These are phyloP conservation scores for Alligator mississippiensis DNA, from an alignment of 2,113 vertebrate genomes.

Conservation along the genomic window DNA sequence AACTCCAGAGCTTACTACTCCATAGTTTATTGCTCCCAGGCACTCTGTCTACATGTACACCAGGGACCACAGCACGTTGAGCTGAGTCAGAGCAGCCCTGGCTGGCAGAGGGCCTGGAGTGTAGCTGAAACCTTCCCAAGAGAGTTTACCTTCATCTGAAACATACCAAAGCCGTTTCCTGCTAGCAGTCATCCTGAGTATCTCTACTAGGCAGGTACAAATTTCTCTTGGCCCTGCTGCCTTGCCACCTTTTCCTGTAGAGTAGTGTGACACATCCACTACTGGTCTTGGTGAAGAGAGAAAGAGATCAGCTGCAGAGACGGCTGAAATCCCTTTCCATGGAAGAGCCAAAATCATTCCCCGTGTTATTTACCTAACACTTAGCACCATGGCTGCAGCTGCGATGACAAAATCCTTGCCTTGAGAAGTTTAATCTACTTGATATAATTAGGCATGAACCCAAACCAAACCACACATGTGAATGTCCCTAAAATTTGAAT, in stretches of 20 bases:
- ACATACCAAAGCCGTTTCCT: accelerated
- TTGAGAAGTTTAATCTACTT: neutral
- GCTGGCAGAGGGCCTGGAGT: no score
- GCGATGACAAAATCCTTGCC: accelerated
- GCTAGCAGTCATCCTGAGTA: accelerated
- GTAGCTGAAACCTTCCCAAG: neutral
- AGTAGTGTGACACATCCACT: neutral
- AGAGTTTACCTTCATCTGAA: accelerated
- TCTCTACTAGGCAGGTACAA: neutral
- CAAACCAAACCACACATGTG: neutral
- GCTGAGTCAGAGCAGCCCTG: no score
- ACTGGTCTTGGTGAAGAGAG: neutral
- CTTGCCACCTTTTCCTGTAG: neutral
- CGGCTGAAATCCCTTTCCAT: neutral
- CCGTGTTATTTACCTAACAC: neutral
- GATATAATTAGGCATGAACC: neutral
- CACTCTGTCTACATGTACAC: no score
- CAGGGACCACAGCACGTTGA: no score
- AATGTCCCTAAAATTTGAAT: neutral
- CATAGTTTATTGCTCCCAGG: no score
- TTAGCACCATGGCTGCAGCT: no score
- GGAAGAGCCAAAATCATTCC: neutral
- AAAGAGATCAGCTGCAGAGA: neutral
- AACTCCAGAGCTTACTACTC: no score
- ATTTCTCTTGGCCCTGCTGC: neutral